These are phyloP conservation scores for Myxocyprinus asiaticus DNA, from an alignment of 2,113 vertebrate genomes.

Conservation along the genomic window DNA sequence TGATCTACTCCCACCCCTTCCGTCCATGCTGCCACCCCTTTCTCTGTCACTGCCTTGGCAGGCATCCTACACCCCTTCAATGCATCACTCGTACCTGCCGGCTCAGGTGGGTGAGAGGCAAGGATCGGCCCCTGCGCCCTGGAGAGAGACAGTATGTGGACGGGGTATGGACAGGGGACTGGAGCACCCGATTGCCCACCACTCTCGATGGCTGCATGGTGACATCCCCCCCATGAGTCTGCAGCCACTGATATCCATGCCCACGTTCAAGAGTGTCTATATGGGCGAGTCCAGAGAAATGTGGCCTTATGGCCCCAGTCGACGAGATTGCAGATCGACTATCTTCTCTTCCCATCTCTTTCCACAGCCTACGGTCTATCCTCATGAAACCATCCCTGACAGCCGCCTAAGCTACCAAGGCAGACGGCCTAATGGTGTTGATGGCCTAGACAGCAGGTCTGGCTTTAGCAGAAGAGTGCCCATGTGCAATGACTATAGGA, in stretches of 20 bases:
- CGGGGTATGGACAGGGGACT: slow-evolving; percentile 45
- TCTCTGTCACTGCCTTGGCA: slow-evolving; percentile 70
- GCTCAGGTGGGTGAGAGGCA: slow-evolving; percentile 67
- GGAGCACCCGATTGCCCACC: slow-evolving; percentile 61
- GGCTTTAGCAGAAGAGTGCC: slow-evolving; percentile 63
- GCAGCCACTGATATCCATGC: slow-evolving; percentile 62
- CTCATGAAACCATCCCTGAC: slow-evolving; percentile 64
- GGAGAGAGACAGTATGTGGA: slow-evolving; percentile 69
- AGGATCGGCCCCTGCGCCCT: slow-evolving; percentile 65
- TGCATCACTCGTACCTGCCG: slow-evolving; percentile 65
- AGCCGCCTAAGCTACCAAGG: slow-evolving; percentile 65
- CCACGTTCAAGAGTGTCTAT: slow-evolving; percentile 71
- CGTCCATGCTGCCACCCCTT: slow-evolving; percentile 55
- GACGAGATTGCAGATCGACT: slow-evolving; percentile 68
- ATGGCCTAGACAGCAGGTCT: slow-evolving; percentile 70
- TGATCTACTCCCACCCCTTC: slow-evolving; percentile 64
- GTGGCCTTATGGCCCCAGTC: slow-evolving; percentile 68
- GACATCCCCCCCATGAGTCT: slow-evolving; percentile 60
- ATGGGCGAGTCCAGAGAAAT: slow-evolving; percentile 69
- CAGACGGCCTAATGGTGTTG: slow-evolving; percentile 73
- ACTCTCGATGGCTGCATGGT: slow-evolving; percentile 71
- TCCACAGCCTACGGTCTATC: slow-evolving; percentile 64
- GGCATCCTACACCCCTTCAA: slow-evolving; percentile 65
- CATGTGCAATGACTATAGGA: slow-evolving; percentile 62
- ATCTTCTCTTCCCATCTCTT: slow-evolving; percentile 67